Evolutionary conservation across 2,888 invertebrate species (phyloP).

Genomic region (Autographa gamma): DNA sequence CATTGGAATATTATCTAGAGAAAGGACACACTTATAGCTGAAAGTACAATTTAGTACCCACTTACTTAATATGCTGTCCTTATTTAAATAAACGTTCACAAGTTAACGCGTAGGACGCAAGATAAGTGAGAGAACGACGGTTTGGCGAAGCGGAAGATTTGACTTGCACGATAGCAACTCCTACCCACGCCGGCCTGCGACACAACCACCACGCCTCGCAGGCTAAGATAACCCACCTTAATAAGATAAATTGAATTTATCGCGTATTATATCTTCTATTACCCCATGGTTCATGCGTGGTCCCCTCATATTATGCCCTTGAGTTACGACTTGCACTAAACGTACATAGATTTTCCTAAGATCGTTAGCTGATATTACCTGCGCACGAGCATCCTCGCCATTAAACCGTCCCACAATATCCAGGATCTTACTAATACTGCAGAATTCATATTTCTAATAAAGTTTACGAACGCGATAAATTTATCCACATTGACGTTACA

Average conservation of each 20-base stretch:
- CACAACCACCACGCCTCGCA: conserved; percentile 62
- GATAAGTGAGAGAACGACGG: conserved; percentile 57
- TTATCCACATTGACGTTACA: conserved; percentile 47
- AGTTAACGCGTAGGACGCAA: conserved; percentile 58
- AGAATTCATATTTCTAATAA: conserved; percentile 48
- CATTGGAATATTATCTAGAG: conserved; percentile 29
- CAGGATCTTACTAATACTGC: conserved; percentile 16
- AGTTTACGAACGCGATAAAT: conserved; percentile 48
- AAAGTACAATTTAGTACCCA: conserved; percentile 39
- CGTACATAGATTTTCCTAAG: conserved; percentile 63
- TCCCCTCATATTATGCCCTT: conserved; percentile 68
- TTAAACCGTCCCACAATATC: conserved; percentile 32
- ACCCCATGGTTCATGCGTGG: conserved; percentile 69
- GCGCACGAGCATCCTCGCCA: conserved; percentile 35
- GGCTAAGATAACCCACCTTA: conserved; percentile 67
- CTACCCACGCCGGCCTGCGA: conserved; percentile 70
- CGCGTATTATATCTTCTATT: conserved; percentile 73
- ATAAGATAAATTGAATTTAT: conserved; percentile 80
- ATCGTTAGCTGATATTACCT: conserved; percentile 55
- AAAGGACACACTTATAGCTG: conserved; percentile 27
- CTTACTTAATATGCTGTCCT: conserved; percentile 45
- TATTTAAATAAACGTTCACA: conserved; percentile 55
- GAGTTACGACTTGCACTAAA: conserved; percentile 64
- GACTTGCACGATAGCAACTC: conserved; percentile 54
- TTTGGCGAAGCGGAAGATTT: conserved; percentile 53